Evolutionary conservation across 2,113 vertebrate genomes (phyloP), one percentile per base, ranked within the genome.

Genomic region (Lepidothrix coronata): DNA sequence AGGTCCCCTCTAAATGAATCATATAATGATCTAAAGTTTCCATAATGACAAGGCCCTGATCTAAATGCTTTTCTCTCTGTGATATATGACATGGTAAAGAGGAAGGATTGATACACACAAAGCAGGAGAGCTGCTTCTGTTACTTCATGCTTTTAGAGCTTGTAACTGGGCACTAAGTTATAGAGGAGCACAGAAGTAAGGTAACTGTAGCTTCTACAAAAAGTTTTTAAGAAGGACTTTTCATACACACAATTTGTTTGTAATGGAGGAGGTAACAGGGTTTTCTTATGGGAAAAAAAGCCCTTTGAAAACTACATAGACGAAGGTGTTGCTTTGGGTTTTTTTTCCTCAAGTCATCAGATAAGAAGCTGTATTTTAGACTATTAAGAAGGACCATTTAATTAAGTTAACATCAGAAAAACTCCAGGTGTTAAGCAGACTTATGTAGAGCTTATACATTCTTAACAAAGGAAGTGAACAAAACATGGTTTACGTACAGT

Each of bases 261-360:
- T 48, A 85, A 49, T 63, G 61, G 27, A 15, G 10, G 9, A 72
- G 12, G 15, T 18, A 92, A 58, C 21, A 33, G 8, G 4, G 21
- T 35, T 75, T 86, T 72, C 37, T 44, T 7, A 30, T 1, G 4
- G 48, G 30, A 7, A 51, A 82, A 81, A 84, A 78, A 39, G 12
- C 7, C 8, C 43, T 54, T 44, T 61, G 58, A 76, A 77, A 75
- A 61, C 44, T 31, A 61, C 43, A 31, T 0, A n/a, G 28, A 49
- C 1, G 0, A 31, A 52, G 24, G 21, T n/a, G 21, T 19, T 37
- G 21, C 7, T 28, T 17, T 16, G 7, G 8, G 2, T 0, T 14
- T 67, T 55, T 35, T 28, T 24, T 3, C 17, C 22, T 54, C 0
- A 1, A 71, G 44, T 39, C 22, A 78, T 37, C 20, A 87, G 15